A percentile compares a stretch with the other conserved stretches of the same genome.
Conservation (phyloP, 2,797 vertebrate species). For the Danio aesculapii region DNA sequence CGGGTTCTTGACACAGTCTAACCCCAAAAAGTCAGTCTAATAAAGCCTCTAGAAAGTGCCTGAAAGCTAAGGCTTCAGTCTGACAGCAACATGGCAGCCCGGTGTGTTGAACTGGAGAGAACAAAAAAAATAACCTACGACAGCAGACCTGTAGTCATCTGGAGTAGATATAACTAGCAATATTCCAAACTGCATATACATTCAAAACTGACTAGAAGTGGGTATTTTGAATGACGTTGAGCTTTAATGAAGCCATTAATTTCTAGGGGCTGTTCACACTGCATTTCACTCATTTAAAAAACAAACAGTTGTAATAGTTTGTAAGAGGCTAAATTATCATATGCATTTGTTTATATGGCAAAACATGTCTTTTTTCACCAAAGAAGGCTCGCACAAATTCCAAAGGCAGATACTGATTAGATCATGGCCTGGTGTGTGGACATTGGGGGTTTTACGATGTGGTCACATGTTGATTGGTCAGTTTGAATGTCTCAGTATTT, state of each 20-base stretch:
- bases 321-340: no score
- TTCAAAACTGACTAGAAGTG: not conserved
- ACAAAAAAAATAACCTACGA: not conserved
- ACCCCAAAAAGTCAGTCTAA: conserved; percentile 27
- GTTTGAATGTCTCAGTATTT: no score
- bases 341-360: no score
- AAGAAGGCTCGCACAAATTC: no score
- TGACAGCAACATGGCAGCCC: not conserved
- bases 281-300: not conserved
- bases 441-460: no score
- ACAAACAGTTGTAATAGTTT: not conserved
- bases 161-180: not conserved
- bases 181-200: not conserved
- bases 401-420: no score
- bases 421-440: no score
- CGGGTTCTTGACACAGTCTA: not conserved
- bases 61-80: conserved; percentile 7
- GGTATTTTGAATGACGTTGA: not conserved
- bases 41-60: conserved; percentile 20
- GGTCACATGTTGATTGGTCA: no score
- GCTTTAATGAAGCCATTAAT: not conserved
- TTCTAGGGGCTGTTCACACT: not conserved
- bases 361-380: no score
- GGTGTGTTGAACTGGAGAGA: conserved; percentile 9
- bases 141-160: not conserved